Base-by-base conservation (phyloP, 2,888 invertebrate species). In the Melanargia galathea region DNA sequence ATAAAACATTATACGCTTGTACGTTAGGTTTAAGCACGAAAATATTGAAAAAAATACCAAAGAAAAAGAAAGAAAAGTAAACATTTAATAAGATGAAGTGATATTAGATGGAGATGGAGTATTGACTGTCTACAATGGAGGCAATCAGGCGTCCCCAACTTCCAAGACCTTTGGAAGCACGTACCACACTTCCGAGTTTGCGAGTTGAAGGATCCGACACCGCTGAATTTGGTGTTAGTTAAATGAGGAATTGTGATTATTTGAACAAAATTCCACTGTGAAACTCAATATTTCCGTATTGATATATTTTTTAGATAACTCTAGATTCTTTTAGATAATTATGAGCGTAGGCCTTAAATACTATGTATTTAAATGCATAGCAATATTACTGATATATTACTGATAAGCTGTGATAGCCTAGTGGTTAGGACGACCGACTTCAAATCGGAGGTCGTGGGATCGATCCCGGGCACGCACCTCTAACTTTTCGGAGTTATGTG, bases 101-200 rank as follows among this genome's bases (percentile, higher is more conserved):
- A 60, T 70, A 81, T 81, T 83, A 80, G 82, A 80, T 77, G 75
- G 74, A 79, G 81, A 78, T 81, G 80, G 85, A 79, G 82, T 84
- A 86, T 86, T 86, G 84, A 87, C 69, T 78, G 75, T 75, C 78
- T 75, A 90, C 90, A 90, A 90, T 89, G 78, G 83, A 77, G 81
- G 83, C 90, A 90, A 90, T 90, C 90, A 90, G 78, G 81, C 80
- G 74, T 71, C 71, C 75, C 78, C 79, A 84, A 87, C 80, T 86
- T 81, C 76, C 76, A 75, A 80, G 81, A 81, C 81, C 84, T 81
- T 82, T 78, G 68, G 67, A 80, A 75, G 82, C 90, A 89, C 87
- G 89, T 89, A 78, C 71, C 68, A 65, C 64, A 73, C 73, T 73
- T 72, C 73, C 72, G 70, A 72, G 69, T 75, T 73, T 72, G 73